phyloP scores from a whole-genome alignment of 2,888 invertebrate genomes.

The Cephus pygmeus region DNA sequence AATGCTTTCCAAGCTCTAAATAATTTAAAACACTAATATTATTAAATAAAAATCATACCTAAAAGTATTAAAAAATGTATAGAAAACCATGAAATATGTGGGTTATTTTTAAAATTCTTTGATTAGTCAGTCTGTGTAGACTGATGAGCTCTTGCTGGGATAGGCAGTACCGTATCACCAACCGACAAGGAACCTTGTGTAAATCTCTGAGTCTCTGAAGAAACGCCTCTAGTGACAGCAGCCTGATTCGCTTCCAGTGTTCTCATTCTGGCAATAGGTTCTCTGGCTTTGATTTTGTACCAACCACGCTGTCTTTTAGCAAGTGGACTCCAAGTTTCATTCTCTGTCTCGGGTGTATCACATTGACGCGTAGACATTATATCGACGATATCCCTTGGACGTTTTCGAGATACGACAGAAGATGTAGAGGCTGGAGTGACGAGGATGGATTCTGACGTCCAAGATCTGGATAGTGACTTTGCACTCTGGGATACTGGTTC shows the following conservation, averaged over 20 bases:
- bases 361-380: neutral
- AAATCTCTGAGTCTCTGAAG: conserved; percentile 54
- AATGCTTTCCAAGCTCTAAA: conserved; percentile 2
- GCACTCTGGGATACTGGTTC: conserved; percentile 11
- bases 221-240: conserved; percentile 43
- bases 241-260: conserved; percentile 13
- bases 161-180: conserved; percentile 50
- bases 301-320: conserved; percentile 55
- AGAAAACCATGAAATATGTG: conserved; percentile 7
- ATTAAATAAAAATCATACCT: neutral
- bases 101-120: conserved; percentile 4
- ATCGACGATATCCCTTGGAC: conserved; percentile 41
- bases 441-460: conserved; percentile 12
- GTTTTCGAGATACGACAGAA: conserved; percentile 38
- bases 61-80: conserved; percentile 3
- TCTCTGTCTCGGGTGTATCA: neutral
- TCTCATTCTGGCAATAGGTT: conserved; percentile 57
- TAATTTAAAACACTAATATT: neutral
- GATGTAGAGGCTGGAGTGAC: conserved; percentile 22
- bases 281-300: conserved; percentile 53
- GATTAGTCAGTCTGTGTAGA: conserved; percentile 48
- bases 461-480: conserved; percentile 5
- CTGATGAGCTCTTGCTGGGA: conserved; percentile 56
- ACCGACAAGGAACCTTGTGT: conserved; percentile 54
- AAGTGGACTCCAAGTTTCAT: conserved; percentile 45